phyloP scores from a whole-genome alignment of 2,113 vertebrate genomes.

The Bubalus kerabau region DNA sequence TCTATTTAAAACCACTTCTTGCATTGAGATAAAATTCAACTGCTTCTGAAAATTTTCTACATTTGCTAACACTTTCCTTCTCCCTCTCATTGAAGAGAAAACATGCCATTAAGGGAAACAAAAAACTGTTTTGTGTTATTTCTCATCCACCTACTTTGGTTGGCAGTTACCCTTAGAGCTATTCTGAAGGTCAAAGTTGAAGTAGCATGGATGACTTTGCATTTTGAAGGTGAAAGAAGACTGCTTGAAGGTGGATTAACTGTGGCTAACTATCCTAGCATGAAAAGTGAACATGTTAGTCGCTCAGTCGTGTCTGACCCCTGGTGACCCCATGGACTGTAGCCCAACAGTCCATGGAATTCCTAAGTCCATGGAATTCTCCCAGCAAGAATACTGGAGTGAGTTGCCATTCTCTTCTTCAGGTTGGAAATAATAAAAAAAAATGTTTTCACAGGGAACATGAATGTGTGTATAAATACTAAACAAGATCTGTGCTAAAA shows the following conservation, averaged over 20 bases:
- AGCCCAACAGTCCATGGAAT: neutral
- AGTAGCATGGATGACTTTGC: neutral
- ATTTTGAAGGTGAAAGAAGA: conserved; percentile 24
- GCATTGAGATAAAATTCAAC: neutral
- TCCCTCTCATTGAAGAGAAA: neutral
- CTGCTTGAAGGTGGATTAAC: neutral
- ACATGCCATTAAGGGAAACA: neutral
- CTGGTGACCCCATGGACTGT: neutral
- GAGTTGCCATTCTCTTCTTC: neutral
- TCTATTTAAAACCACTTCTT: neutral
- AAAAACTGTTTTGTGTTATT: neutral
- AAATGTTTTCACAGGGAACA: neutral
- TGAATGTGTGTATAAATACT: neutral
- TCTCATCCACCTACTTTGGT: conserved; percentile 1
- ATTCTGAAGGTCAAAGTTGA: neutral
- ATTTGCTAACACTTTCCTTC: neutral
- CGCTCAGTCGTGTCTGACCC: neutral
- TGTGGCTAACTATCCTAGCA: neutral
- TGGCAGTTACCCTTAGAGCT: neutral
- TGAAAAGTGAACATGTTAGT: neutral
- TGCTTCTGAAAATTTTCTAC: neutral
- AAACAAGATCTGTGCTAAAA: neutral
- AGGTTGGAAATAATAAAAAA: neutral
- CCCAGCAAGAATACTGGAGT: neutral
- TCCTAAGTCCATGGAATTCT: neutral